phyloP scores from a whole-genome alignment of 2,888 invertebrate species.

The Pedicia rivosa region DNA sequence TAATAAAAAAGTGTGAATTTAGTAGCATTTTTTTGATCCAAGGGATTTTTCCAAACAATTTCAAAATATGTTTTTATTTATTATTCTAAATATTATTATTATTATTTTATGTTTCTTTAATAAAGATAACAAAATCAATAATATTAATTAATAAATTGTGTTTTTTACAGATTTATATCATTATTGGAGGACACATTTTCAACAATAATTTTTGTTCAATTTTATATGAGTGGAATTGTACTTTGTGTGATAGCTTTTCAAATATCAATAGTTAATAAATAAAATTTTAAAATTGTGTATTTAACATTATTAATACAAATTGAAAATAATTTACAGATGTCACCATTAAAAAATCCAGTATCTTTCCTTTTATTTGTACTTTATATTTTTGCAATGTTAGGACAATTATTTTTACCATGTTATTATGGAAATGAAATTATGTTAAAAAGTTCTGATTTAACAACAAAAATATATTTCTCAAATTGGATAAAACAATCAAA shows the following conservation, averaged over 20 bases:
- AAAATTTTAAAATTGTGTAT: no score
- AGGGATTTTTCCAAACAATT: no score
- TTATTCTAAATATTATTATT: no score
- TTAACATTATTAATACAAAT: background rate
- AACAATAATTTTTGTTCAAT: background rate
- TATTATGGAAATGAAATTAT: conserved; percentile 22
- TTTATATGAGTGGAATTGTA: background rate
- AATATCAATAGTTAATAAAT: background rate
- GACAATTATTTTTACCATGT: conserved; percentile 24
- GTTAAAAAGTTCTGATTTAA: conserved; percentile 16
- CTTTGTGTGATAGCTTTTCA: background rate
- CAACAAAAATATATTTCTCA: conserved; percentile 18
- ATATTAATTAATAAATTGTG: no score
- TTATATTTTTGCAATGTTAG: conserved; percentile 14
- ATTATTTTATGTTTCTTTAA: no score
- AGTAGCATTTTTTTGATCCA: no score
- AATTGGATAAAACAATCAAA: conserved; percentile 19
- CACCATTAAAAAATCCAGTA: background rate
- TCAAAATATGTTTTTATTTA: no score
- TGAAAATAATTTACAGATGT: no score
- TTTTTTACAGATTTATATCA: background rate
- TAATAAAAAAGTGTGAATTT: no score
- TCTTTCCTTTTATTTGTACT: background rate
- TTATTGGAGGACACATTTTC: background rate
- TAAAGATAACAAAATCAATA: no score